Evolutionary conservation across 1,140 invertebrate species (phyloP).

Genomic region (Lamellibrachia luymesi): DNA sequence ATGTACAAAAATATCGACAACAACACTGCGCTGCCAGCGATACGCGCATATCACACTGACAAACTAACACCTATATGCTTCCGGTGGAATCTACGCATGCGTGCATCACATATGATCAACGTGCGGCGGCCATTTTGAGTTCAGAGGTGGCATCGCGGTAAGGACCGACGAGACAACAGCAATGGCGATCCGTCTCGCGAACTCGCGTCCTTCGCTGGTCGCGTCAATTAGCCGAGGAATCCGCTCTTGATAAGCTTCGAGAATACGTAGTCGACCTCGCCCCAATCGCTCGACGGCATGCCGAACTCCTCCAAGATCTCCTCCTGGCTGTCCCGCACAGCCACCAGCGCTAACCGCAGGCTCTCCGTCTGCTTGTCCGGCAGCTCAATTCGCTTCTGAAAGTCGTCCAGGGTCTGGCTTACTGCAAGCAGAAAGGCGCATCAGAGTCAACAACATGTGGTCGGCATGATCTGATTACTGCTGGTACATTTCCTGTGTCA

Average conservation of each 20-base stretch:
- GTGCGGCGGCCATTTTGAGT: no score
- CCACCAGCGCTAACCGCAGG: conserved; percentile 40
- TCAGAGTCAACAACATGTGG: conserved; percentile 8
- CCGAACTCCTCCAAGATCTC: conserved; percentile 43
- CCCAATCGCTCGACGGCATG: conserved; percentile 50
- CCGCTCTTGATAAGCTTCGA: conserved; percentile 44
- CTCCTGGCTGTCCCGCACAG: conserved; percentile 44
- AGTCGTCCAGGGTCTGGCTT: conserved; percentile 42
- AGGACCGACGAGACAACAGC: neutral
- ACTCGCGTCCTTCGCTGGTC: neutral
- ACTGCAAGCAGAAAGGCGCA: conserved; percentile 36
- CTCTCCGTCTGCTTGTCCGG: conserved; percentile 37
- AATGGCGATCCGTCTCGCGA: neutral
- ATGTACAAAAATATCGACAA: neutral
- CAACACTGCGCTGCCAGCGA: neutral
- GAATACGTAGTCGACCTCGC: conserved; percentile 44
- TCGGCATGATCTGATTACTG: neutral
- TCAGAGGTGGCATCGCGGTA: neutral
- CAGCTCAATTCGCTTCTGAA: conserved; percentile 39
- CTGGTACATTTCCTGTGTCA: neutral
- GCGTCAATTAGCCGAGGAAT: conserved; percentile 23
- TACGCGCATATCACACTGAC: neutral
- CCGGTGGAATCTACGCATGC: neutral
- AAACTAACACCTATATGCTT: neutral
- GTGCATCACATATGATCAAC: neutral